Evolutionary conservation across 2,888 invertebrate genomes (phyloP), one percentile per base, ranked within the genome.

Genomic region (Subacronicta megacephala): DNA sequence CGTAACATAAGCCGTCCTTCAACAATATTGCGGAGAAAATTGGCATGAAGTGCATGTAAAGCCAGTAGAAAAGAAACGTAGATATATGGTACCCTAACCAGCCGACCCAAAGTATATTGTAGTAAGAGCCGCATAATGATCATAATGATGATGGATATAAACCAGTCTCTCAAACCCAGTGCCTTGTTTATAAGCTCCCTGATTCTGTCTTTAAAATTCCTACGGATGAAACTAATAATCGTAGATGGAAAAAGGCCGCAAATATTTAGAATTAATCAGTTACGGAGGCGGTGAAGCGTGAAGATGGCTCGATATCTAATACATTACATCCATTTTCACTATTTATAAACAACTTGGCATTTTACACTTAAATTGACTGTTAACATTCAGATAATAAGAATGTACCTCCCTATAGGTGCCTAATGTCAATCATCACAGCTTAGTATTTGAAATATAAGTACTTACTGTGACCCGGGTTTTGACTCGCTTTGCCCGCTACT

Each of bases 271-370:
- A 56, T 63, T 13, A 16, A 47, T 68, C 38, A 46, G 13, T 46
- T 20, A 56, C 17, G 45, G 16, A 23, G 43, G 38, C 47, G 23
- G 31, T 64, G 52, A 10, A 64, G 59, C 71, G 71, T 70, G 38
- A 67, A 3, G 37, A 64, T 53, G 53, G 52, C 15, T 67, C 29
- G 57, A 69, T 63, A 52, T 69, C 63, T 63, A 38, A 59, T 44
- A 40, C 49, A 47, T 46, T 43, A 58, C 15, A 7, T 45, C 23
- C 33, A 51, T 57, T 65, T 70, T 65, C 64, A 57, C 64, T 56
- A 18, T n/a, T 56, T 37, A n/a, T 38, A 13, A 29, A 26, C 16
- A 16, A 6, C 29, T 37, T 29, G 26, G 26, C 9, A 17, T 12
- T 36, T 45, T 36, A n/a, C n/a, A n/a, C n/a, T n/a, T n/a, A n/a